A percentile compares a stretch with the other conserved stretches of the same genome.
Evolutionary conservation across 2,113 vertebrate species (phyloP).

Genomic region (Hoplias malabaricus): DNA sequence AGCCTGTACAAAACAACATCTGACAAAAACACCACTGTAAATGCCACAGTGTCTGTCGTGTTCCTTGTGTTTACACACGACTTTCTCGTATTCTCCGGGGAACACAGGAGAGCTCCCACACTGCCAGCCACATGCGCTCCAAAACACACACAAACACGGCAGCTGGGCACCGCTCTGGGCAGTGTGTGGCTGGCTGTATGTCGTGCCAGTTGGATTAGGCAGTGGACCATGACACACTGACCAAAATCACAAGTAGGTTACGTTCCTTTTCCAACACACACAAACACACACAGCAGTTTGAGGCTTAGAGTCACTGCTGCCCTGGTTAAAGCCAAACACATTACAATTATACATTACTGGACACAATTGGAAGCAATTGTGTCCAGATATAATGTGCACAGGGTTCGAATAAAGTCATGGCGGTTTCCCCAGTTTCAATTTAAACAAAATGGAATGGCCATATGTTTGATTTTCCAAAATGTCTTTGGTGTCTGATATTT

Average conservation of each 20-base stretch:
- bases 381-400: too few relatives aligned
- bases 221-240: constrained; percentile 38
- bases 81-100: background rate
- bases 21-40: background rate
- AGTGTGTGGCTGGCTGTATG: constrained; percentile 21
- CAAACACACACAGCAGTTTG: background rate
- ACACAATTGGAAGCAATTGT: background rate
- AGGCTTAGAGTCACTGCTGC: background rate
- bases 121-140: background rate
- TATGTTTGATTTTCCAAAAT: too few relatives aligned
- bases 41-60: background rate
- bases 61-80: background rate
- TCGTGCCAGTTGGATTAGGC: constrained; percentile 36
- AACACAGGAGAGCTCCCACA: background rate
- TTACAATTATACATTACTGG: background rate
- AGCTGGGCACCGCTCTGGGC: background rate
- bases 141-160: constrained; percentile 17
- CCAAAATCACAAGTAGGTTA: constrained; percentile 29
- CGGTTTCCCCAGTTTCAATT: too few relatives aligned
- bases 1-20: background rate
- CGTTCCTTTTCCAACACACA: background rate
- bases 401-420: too few relatives aligned
- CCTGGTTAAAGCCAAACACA: background rate
- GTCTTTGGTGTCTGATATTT: too few relatives aligned
- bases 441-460: too few relatives aligned